Conservation (phyloP, 1,140 invertebrate genomes). For the Heliconius hermathena region DNA sequence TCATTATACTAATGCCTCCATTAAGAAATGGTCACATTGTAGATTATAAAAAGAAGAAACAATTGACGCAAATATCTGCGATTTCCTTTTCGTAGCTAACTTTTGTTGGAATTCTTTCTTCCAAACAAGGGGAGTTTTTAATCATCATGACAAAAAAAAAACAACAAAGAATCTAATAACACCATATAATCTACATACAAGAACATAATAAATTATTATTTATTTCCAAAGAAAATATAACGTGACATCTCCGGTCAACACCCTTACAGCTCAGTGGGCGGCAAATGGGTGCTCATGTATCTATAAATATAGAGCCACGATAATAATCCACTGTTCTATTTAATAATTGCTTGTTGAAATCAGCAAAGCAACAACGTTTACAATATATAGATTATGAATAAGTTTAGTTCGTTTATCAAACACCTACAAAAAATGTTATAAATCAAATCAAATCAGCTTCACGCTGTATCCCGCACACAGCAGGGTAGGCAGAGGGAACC, state of each 20-base stretch:
- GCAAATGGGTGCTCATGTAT: conserved; percentile 63
- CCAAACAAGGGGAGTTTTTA: conserved; percentile 39
- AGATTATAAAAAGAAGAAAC: conserved; percentile 25
- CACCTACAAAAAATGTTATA: conserved; percentile 21
- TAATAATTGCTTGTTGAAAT: conserved; percentile 65
- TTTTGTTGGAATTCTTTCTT: conserved; percentile 27
- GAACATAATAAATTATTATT: conserved; percentile 33
- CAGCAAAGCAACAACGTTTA: conserved; percentile 39
- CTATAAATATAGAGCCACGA: conserved; percentile 67
- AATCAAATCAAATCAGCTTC: too few relatives aligned
- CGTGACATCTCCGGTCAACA: conserved; percentile 53
- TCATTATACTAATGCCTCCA: not conserved
- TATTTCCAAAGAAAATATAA: conserved; percentile 17
- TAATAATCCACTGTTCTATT: conserved; percentile 64
- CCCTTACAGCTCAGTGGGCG: conserved; percentile 60
- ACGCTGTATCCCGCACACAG: too few relatives aligned
- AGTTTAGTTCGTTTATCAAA: conserved; percentile 37
- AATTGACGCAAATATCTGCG: conserved; percentile 32
- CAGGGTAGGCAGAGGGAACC: too few relatives aligned
- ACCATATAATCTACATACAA: conserved; percentile 27
- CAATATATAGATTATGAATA: conserved; percentile 28
- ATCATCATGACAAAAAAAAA: conserved; percentile 36
- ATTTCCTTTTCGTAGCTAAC: conserved; percentile 26
- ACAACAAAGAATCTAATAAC: conserved; percentile 37
- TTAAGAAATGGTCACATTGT: not conserved